These are phyloP conservation scores for Sardinella longiceps DNA, from an alignment of 2,797 vertebrate species.

Conservation along the genomic window DNA sequence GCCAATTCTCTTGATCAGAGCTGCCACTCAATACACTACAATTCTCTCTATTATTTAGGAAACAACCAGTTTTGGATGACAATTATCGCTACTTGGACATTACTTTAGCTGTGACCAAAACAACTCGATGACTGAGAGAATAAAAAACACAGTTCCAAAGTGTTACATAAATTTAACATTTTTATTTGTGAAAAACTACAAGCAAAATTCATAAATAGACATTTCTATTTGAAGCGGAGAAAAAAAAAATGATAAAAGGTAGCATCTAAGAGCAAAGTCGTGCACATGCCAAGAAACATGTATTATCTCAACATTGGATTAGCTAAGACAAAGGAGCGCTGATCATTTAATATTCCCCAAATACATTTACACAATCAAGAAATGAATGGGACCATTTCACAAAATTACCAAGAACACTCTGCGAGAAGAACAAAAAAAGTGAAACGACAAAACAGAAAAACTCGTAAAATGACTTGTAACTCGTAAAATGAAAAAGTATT, in stretches of 20 bases:
- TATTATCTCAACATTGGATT: slow-evolving; percentile 97
- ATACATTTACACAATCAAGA: slow-evolving; percentile 94
- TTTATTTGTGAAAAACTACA: slow-evolving; percentile 99
- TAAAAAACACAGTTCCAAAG: slow-evolving; percentile 68
- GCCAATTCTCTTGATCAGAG: background rate
- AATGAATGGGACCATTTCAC: slow-evolving; percentile 94
- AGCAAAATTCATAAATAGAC: slow-evolving; percentile 99
- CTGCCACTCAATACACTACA: background rate
- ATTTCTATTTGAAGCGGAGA: slow-evolving; percentile 99
- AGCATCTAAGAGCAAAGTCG: slow-evolving; percentile 98
- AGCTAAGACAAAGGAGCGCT: slow-evolving; percentile 95
- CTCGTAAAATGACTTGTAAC: slow-evolving; percentile 34
- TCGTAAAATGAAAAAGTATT: slow-evolving; percentile 60
- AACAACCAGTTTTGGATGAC: background rate
- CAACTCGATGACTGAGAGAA: slow-evolving; percentile 31
- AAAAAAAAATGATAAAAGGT: slow-evolving; percentile 94
- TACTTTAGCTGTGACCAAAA: background rate
- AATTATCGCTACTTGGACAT: background rate
- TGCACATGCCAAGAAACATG: slow-evolving; percentile 99
- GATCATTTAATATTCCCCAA: slow-evolving; percentile 90
- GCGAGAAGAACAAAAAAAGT: slow-evolving; percentile 81
- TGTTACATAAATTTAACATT: slow-evolving; percentile 91
- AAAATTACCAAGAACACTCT: slow-evolving; percentile 96
- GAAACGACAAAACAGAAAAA: slow-evolving; percentile 45
- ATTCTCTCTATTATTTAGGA: background rate